Conservation (phyloP, 2,113 vertebrate genomes). For the Bombycilla garrulus region DNA sequence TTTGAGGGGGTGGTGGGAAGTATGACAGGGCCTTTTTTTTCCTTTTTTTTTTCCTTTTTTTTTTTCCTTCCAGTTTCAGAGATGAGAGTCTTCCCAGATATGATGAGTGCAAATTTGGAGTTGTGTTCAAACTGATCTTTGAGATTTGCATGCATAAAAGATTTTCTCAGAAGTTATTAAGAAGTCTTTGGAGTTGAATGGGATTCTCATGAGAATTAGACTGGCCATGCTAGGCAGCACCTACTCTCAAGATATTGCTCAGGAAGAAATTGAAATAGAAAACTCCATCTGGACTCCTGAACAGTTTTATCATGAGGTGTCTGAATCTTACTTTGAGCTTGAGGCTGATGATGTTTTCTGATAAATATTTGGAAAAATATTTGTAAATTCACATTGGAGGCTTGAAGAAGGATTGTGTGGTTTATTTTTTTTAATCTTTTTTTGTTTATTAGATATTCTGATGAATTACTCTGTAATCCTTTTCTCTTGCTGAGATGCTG, state of each 20-base stretch:
- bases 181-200: background rate
- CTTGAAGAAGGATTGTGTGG: background rate
- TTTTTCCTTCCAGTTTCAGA: background rate
- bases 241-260: background rate
- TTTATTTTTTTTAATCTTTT: background rate
- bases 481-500: background rate
- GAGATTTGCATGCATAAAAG: background rate
- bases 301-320: background rate
- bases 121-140: background rate
- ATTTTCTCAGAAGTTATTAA: background rate
- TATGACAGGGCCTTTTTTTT: background rate
- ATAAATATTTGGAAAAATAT: background rate
- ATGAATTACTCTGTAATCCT: background rate
- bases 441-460: background rate
- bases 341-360: background rate
- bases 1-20: background rate
- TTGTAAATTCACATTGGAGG: background rate
- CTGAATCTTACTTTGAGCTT: background rate
- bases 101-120: background rate
- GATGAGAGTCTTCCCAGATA: background rate
- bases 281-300: background rate
- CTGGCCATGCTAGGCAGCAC: background rate
- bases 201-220: background rate
- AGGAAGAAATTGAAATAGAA: background rate
- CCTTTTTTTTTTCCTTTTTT: too few relatives aligned